Base-by-base conservation (phyloP, 2,113 vertebrate genomes). In the Sporophila hypoxantha region DNA sequence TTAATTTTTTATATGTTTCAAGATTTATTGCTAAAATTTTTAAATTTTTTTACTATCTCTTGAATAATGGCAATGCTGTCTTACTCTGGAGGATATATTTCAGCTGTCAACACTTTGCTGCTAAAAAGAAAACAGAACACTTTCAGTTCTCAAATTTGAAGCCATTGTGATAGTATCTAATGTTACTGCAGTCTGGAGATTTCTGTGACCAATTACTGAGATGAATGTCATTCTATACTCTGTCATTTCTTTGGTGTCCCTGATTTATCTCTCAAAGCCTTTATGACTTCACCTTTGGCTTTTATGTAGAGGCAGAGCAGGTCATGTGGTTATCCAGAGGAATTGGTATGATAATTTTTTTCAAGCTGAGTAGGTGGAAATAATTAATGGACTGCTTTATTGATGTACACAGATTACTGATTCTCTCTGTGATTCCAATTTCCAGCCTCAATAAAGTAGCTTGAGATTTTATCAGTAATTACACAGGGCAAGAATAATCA, bases 391-490 rank as follows among this genome's bases (percentile, higher is more conserved):
- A 68, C 64, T 96, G 68, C 77, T 94, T 96, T 96, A 96, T 95
- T 95, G 95, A 94, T 91, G 88, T 92, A 87, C 84, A 90, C 75
- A 89, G 94, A 94, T 92, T 83, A 52, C 90, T 87, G 90, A 78
- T 91, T 93, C 80, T 94, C 66, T 92, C 80, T 93, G 85, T 91
- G 87, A 82, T 93, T 96, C 94, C 92, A 91, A 95, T 94, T 95
- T 94, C 87, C 75, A 91, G 76, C 82, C 93, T 93, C 93, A 96
- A 74, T 95, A 93, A 93, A 94, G 83, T 88, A 96, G 95, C 76
- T 94, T 94, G 75, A 96, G 94, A 95, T 97, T 96, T 96, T 94
- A 95, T 97, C 85, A 91, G 67, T 95, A 96, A 96, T 96, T 96
- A 95, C 88, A 94, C 22, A 53, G 88, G 65, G 84, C 93, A 96